Evolutionary conservation across 2,113 vertebrate genomes (phyloP).

Genomic region (Herpetotheres cachinnans): DNA sequence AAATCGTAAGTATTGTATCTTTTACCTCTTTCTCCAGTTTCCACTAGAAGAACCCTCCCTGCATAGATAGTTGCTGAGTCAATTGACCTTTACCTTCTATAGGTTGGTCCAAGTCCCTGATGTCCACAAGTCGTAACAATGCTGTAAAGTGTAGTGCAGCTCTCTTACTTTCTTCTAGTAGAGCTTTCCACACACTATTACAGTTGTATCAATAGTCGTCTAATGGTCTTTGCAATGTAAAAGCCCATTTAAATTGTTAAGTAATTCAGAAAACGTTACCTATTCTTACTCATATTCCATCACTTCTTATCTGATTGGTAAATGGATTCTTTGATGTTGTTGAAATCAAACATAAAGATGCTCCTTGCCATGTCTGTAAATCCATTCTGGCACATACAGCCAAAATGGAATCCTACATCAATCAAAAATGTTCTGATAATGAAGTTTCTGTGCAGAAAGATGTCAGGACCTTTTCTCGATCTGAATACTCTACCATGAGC

Average conservation of each 20-base stretch:
- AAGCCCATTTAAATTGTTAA: neutral
- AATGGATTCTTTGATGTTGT: neutral
- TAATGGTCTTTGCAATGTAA: neutral
- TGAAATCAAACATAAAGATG: neutral
- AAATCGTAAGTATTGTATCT: neutral
- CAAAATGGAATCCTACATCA: neutral
- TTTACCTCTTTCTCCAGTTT: neutral
- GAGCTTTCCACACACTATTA: neutral
- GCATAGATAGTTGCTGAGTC: neutral
- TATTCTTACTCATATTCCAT: neutral
- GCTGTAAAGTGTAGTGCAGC: neutral
- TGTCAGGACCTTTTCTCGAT: neutral
- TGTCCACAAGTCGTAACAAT: neutral
- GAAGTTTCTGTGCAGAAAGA: neutral
- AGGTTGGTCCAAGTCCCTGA: neutral
- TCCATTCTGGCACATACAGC: neutral
- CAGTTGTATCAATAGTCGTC: neutral
- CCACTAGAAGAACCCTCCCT: neutral
- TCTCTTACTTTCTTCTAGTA: neutral
- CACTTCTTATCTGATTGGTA: neutral
- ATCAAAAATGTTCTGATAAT: neutral
- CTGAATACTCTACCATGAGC: neutral
- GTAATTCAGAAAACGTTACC: neutral
- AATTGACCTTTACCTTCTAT: neutral
- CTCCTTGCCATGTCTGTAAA: neutral